These are phyloP conservation scores for Laterallus jamaicensis DNA, from an alignment of 2,113 vertebrate species.

Conservation along the genomic window DNA sequence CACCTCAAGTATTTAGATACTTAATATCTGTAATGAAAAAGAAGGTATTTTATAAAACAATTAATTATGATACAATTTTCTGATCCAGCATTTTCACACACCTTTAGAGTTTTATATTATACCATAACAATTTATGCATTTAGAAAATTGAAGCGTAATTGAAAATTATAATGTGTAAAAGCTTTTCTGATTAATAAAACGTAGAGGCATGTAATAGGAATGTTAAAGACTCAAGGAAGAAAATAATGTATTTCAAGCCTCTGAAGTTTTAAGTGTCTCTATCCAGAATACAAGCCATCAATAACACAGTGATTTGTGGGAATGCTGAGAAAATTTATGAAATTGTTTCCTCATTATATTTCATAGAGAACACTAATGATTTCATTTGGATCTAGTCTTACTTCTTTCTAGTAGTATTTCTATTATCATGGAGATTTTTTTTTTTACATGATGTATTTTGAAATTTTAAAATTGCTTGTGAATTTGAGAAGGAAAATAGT, in stretches of 20 bases:
- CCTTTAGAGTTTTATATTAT: constrained; percentile 55
- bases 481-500: neutral
- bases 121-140: constrained; percentile 59
- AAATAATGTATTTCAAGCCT: neutral
- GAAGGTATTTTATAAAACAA: constrained; percentile 42
- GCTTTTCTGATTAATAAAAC: constrained; percentile 57
- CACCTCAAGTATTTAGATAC: constrained; percentile 30
- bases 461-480: constrained; percentile 1
- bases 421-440: neutral
- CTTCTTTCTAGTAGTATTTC: neutral
- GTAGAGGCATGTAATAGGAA: neutral
- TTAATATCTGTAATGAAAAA: constrained; percentile 43
- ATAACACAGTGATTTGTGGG: neutral
- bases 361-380: neutral
- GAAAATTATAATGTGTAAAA: constrained; percentile 68
- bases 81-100: constrained; percentile 50
- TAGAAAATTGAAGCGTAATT: constrained; percentile 62
- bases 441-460: neutral
- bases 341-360: neutral
- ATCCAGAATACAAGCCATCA: neutral
- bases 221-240: neutral
- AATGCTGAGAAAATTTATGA: neutral
- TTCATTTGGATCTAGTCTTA: neutral
- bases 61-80: constrained; percentile 46
- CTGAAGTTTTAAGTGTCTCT: neutral